Evolutionary conservation across 1,140 invertebrate genomes (phyloP).

Genomic region (Eupristina koningsbergeri): DNA sequence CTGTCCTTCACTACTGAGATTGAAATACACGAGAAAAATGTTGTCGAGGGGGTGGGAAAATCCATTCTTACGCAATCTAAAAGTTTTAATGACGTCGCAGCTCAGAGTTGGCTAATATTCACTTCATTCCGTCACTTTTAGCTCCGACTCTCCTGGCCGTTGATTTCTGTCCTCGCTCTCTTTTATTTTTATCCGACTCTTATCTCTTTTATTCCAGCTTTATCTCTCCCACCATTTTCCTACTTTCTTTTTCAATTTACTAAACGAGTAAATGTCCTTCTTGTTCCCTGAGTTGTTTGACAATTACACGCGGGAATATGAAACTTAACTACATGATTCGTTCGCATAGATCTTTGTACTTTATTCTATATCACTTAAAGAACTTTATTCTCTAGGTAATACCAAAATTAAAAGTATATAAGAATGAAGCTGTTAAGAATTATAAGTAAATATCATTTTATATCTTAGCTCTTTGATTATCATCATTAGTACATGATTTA

Average conservation of each 20-base stretch:
- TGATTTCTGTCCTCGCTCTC: conserved; percentile 45
- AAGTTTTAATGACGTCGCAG: conserved; percentile 72
- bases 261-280: conserved; percentile 37
- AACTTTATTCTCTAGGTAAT: background rate
- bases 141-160: conserved; percentile 46
- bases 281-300: conserved; percentile 24
- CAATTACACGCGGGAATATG: conserved; percentile 40
- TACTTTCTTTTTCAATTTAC: conserved; percentile 12
- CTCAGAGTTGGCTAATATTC: conserved; percentile 70
- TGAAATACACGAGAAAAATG: conserved; percentile 46
- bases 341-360: background rate
- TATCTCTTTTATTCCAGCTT: conserved; percentile 5
- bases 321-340: background rate
- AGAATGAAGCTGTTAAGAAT: background rate
- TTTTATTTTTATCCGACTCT: conserved; percentile 10
- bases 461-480: background rate
- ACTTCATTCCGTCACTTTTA: conserved; percentile 70
- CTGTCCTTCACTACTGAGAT: conserved; percentile 15
- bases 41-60: conserved; percentile 52
- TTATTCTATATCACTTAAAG: background rate
- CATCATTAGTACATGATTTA: conserved; percentile 3
- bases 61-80: conserved; percentile 73
- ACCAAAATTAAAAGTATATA: conserved; percentile 41
- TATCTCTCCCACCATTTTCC: background rate
- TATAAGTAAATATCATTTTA: background rate